Percentiles rank a stretch among this genome's conserved stretches.
Conservation (phyloP, 2,888 invertebrate species). For the Diogma glabrata region DNA sequence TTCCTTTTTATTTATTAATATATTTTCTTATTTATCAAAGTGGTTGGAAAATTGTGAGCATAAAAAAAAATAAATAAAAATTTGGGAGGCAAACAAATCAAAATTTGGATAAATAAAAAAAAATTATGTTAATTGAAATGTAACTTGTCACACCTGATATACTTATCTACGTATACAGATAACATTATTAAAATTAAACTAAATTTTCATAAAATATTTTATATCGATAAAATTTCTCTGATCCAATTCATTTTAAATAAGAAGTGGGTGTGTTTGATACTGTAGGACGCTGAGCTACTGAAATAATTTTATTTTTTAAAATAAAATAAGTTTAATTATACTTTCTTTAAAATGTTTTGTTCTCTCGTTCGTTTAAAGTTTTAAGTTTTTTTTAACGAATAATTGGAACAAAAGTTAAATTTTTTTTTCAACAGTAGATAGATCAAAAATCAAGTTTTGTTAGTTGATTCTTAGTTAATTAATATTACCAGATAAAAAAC, state of each 20-base stretch:
- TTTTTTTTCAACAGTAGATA: no score
- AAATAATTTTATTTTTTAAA: neutral
- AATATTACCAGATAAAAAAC: constrained; percentile 22
- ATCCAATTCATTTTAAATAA: constrained; percentile 6
- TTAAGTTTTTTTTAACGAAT: neutral
- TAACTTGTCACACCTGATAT: no score
- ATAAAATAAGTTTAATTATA: constrained; percentile 1
- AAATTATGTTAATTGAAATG: neutral
- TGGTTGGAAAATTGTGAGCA: no score
- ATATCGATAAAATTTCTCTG: neutral
- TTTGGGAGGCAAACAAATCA: neutral
- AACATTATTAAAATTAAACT: neutral
- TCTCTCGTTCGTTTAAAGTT: neutral
- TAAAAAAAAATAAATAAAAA: neutral
- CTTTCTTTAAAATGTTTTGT: neutral
- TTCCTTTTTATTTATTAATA: no score
- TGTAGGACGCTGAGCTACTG: constrained; percentile 12
- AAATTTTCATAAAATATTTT: neutral
- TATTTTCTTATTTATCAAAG: no score
- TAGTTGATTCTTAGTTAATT: constrained; percentile 8
- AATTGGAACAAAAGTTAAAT: no score
- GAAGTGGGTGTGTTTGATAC: constrained; percentile 28
- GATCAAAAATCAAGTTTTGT: no score
- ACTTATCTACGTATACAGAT: neutral
- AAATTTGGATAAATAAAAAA: neutral